phyloP scores from a whole-genome alignment of 2,113 vertebrate genomes.

The Ovis canadensis region DNA sequence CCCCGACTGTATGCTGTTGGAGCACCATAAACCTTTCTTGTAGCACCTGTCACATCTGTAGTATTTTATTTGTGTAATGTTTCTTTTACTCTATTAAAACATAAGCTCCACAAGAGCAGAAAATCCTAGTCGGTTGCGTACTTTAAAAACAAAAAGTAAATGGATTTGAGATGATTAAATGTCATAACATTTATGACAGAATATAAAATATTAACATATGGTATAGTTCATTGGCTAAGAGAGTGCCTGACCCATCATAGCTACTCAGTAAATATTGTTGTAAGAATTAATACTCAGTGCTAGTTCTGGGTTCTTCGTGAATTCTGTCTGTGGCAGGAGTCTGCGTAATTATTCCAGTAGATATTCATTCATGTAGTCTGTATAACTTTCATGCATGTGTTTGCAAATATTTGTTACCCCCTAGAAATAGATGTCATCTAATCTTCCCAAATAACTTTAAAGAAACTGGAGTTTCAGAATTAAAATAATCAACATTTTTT shows the following conservation, averaged over 20 bases:
- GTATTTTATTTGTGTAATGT: neutral
- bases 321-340: neutral
- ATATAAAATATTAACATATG: neutral
- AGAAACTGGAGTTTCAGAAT: neutral
- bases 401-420: neutral
- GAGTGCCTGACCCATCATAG: neutral
- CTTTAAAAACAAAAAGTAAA: neutral
- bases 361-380: neutral
- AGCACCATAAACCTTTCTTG: too few relatives aligned
- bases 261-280: neutral
- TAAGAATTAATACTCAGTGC: neutral
- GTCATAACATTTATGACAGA: neutral
- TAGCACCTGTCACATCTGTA: neutral
- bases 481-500: neutral
- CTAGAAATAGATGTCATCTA: neutral
- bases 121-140: neutral
- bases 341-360: neutral
- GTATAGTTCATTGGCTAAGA: neutral
- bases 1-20: neutral
- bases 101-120: neutral
- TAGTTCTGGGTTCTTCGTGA: neutral
- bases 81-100: neutral
- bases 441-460: neutral
- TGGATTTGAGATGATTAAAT: neutral
- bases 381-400: neutral